These are phyloP conservation scores for Acanthis flammea DNA, from an alignment of 2,797 vertebrate species.

Conservation along the genomic window DNA sequence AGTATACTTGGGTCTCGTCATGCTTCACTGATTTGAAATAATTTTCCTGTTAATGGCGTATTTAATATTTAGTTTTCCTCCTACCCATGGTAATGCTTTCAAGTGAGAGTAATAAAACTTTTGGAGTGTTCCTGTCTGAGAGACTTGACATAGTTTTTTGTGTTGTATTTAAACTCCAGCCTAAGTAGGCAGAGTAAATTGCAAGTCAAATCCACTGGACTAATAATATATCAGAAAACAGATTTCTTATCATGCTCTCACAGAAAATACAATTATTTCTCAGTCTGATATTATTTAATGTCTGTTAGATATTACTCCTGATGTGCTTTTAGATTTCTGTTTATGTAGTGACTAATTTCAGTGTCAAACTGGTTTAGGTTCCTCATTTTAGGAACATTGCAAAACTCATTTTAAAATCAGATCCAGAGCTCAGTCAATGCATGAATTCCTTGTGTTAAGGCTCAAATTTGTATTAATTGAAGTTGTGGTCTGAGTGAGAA, in stretches of 20 bases:
- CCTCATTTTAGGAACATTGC: not conserved
- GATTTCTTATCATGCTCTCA: not conserved
- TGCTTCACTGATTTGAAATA: slow-evolving; percentile 30
- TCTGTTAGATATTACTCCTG: not conserved
- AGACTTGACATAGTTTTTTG: not conserved
- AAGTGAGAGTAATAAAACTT: slow-evolving; percentile 25
- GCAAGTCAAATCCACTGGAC: not conserved
- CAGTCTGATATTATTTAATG: not conserved
- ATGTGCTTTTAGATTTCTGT: not conserved
- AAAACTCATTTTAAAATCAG: not conserved
- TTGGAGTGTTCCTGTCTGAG: not conserved
- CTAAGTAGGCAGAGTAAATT: not conserved
- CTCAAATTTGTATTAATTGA: slow-evolving; percentile 26
- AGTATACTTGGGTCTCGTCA: not conserved
- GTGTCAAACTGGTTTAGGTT: not conserved
- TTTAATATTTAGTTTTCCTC: slow-evolving; percentile 40
- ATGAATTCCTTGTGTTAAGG: not conserved
- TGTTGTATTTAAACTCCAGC: not conserved
- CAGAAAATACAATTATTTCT: not conserved
- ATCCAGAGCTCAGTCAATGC: not conserved
- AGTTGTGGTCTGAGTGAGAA: not conserved
- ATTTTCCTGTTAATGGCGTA: slow-evolving; percentile 4
- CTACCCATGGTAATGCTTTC: not conserved
- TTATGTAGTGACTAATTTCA: not conserved
- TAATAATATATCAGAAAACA: not conserved